phyloP scores from a whole-genome alignment of 1,140 invertebrate species.

The Zaprionus nigranus region DNA sequence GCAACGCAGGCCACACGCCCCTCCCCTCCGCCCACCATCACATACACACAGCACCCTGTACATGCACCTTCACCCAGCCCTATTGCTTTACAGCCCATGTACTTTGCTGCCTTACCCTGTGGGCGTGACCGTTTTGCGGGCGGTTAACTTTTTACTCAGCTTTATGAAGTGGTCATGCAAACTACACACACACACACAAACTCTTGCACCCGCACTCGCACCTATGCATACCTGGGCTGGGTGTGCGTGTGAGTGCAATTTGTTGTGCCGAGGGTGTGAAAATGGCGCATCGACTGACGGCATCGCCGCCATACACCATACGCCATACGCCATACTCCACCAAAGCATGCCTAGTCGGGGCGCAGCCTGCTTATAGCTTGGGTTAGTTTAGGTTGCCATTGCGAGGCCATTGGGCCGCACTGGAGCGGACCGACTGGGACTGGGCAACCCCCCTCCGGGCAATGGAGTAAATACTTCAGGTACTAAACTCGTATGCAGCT shows the following conservation, averaged over 20 bases:
- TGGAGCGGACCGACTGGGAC: too few relatives aligned
- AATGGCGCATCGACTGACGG: conserved; percentile 34
- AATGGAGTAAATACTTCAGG: too few relatives aligned
- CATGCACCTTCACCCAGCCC: background rate
- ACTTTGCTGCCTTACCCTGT: conserved; percentile 40
- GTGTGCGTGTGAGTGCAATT: conserved; percentile 27
- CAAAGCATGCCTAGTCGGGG: conserved; percentile 4
- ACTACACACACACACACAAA: conserved; percentile 25
- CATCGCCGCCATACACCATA: background rate
- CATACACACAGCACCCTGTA: too few relatives aligned
- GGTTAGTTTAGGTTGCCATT: background rate
- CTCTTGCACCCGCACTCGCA: background rate
- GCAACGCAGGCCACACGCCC: background rate
- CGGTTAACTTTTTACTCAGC: conserved; percentile 61
- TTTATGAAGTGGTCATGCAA: conserved; percentile 55
- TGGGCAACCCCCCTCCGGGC: background rate
- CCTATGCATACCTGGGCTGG: background rate
- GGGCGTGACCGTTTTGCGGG: conserved; percentile 57
- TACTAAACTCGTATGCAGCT: background rate
- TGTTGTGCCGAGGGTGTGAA: conserved; percentile 40
- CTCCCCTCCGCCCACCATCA: background rate
- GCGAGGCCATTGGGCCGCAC: background rate
- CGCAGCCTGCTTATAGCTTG: background rate
- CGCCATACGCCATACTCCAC: background rate
- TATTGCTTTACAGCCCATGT: conserved; percentile 21